Evolutionary conservation across 2,797 vertebrate genomes (phyloP).

Genomic region (Kryptolebias ocellatus): DNA sequence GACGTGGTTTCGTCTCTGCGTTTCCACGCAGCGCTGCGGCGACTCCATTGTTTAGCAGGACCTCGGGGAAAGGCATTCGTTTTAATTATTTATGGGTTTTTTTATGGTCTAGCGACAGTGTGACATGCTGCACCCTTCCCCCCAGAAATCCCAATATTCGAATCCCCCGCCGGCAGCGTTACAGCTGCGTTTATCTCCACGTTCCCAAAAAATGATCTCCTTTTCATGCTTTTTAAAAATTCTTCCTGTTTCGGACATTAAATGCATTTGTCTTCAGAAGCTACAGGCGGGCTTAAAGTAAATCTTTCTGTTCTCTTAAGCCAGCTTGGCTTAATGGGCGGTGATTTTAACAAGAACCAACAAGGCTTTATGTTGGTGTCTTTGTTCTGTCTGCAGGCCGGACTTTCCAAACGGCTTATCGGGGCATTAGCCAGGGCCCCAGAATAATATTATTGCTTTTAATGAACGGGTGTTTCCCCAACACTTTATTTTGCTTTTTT

Average conservation of each 20-base stretch:
- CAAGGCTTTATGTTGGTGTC: background rate
- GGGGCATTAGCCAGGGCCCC: too few relatives aligned
- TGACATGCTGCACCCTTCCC: conserved; percentile 9
- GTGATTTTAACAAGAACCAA: background rate
- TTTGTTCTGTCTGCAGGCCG: background rate
- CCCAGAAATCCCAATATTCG: background rate
- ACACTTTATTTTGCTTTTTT: too few relatives aligned
- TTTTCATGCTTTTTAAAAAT: background rate
- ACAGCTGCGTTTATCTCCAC: background rate
- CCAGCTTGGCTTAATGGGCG: background rate
- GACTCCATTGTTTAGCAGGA: conserved; percentile 17
- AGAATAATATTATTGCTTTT: too few relatives aligned
- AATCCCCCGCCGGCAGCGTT: conserved; percentile 5
- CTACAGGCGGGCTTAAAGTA: background rate
- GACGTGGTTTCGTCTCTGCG: conserved; percentile 20
- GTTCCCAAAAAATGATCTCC: background rate
- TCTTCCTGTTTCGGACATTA: background rate
- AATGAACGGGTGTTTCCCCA: too few relatives aligned
- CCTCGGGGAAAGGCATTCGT: conserved; percentile 30
- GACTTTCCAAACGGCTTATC: background rate
- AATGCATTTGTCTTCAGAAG: background rate
- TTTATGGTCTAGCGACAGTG: conserved; percentile 31
- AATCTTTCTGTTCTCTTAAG: conserved; percentile 1
- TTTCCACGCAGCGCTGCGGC: background rate
- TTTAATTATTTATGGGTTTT: conserved; percentile 59